Evolutionary conservation across 2,888 invertebrate genomes (phyloP).

Genomic region (Uropetala carovei): DNA sequence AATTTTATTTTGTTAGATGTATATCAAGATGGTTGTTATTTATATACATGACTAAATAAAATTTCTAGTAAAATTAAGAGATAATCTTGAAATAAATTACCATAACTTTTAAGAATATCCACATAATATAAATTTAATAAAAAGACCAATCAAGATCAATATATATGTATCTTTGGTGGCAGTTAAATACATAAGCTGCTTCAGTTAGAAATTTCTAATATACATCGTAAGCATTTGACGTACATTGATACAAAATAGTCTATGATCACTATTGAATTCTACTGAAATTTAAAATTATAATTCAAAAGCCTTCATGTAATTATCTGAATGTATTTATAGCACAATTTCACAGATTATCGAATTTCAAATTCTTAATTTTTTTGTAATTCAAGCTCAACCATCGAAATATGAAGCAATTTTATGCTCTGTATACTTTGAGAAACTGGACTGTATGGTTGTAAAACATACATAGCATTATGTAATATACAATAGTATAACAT

Average conservation of each 20-base stretch:
- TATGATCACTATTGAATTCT: slow-evolving; percentile 13
- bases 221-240: not conserved
- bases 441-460: not conserved
- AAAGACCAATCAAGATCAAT: not conserved
- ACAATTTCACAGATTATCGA: not conserved
- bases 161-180: not conserved
- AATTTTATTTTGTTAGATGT: not conserved
- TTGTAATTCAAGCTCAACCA: not conserved
- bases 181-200: not conserved
- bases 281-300: not conserved
- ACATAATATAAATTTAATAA: not conserved
- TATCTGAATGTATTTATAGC: not conserved
- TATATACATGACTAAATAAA: slow-evolving; percentile 18
- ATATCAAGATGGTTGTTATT: not conserved
- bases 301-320: not conserved
- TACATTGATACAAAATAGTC: slow-evolving; percentile 17
- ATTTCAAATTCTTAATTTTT: not conserved
- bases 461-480: not conserved
- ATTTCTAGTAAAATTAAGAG: not conserved
- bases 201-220: slow-evolving; percentile 14
- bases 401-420: not conserved
- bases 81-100: not conserved
- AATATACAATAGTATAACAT: not conserved
- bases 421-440: not conserved
- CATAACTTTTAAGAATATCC: not conserved